Evolutionary conservation across 2,797 vertebrate genomes (phyloP).

Genomic region (Smutsia temminckii): DNA sequence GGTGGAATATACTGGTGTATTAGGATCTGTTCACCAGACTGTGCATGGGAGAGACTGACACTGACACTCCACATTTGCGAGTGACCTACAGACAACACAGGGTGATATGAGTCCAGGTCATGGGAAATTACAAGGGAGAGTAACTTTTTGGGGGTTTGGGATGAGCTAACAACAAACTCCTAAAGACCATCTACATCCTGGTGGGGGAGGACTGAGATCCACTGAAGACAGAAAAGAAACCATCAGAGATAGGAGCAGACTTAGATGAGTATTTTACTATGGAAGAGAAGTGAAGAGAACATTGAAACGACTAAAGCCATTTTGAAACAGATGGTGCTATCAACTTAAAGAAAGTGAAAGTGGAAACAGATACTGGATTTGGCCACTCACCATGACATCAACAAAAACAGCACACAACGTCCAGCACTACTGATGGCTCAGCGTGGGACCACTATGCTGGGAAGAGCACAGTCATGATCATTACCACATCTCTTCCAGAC

Average conservation of each 20-base stretch:
- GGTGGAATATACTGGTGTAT: background rate
- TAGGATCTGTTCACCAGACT: background rate
- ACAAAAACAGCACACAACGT: background rate
- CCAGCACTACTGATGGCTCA: background rate
- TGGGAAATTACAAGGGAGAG: background rate
- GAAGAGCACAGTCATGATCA: background rate
- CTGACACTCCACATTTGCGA: background rate
- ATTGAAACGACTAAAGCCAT: background rate
- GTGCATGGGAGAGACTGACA: background rate
- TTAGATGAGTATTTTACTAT: background rate
- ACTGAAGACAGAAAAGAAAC: background rate
- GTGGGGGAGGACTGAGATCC: background rate
- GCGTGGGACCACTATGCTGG: rapidly evolving
- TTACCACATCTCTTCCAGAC: background rate
- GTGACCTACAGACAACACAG: background rate
- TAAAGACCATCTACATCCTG: too few relatives aligned
- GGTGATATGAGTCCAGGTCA: background rate
- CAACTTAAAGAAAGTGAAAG: background rate
- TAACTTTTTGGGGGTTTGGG: background rate
- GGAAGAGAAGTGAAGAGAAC: background rate
- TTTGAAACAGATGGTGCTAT: background rate
- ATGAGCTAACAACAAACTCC: background rate
- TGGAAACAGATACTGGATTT: background rate
- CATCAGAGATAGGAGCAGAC: background rate
- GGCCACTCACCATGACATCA: background rate